Evolutionary conservation across 2,113 vertebrate genomes (phyloP).

Genomic region (Hemiscyllium ocellatum): DNA sequence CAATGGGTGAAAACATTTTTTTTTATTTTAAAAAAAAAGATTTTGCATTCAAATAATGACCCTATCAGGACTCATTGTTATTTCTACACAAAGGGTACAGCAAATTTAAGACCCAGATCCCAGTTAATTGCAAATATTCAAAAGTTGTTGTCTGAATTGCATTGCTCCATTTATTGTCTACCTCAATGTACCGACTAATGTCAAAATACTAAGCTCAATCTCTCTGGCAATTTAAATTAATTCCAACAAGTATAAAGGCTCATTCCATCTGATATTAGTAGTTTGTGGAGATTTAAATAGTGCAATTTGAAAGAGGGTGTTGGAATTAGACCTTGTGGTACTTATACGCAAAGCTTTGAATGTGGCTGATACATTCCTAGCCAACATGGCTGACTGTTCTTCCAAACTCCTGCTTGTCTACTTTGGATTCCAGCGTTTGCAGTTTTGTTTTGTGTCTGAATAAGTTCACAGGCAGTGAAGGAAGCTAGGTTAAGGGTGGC

Average conservation of each 20-base stretch:
- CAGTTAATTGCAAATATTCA: background rate
- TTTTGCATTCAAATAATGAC: background rate
- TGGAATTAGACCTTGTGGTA: background rate
- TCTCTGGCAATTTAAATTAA: background rate
- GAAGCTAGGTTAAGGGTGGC: too few relatives aligned
- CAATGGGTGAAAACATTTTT: background rate
- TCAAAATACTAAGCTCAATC: background rate
- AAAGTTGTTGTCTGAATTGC: background rate
- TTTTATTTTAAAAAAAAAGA: too few relatives aligned
- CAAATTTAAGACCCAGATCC: background rate
- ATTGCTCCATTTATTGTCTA: background rate
- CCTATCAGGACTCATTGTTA: background rate
- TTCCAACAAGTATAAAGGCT: background rate
- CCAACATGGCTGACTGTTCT: too few relatives aligned
- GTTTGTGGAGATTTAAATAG: background rate
- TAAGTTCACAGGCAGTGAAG: too few relatives aligned
- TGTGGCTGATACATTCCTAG: too few relatives aligned
- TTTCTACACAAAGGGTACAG: background rate
- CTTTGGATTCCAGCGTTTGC: too few relatives aligned
- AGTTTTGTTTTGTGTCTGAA: too few relatives aligned
- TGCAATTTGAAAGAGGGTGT: background rate
- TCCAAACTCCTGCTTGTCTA: too few relatives aligned
- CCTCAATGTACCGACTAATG: background rate
- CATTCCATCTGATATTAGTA: background rate
- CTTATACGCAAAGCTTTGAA: background rate